Evolutionary conservation across 2,888 invertebrate genomes (phyloP).

Genomic region (Nasonovia ribisnigri): DNA sequence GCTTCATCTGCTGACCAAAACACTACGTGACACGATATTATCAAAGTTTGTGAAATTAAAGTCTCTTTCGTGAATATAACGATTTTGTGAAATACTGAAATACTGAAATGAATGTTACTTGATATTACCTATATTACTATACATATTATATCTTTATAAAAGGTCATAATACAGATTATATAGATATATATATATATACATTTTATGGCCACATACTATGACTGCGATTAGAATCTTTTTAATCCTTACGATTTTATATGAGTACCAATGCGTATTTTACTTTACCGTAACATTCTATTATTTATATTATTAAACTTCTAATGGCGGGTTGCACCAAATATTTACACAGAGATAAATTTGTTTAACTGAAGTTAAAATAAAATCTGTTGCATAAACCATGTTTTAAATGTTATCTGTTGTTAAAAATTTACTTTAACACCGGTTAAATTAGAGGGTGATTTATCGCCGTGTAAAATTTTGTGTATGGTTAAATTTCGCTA

Average conservation of each 20-base stretch:
- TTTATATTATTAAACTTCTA: not conserved
- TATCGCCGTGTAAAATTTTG: too few species aligned
- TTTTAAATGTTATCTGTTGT: too few species aligned
- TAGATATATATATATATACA: not conserved
- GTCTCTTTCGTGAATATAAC: not conserved
- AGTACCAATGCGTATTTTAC: not conserved
- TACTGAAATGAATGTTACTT: not conserved
- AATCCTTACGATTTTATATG: not conserved
- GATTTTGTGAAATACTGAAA: not conserved
- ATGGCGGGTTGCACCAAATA: too few species aligned
- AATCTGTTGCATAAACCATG: too few species aligned
- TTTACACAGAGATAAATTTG: too few species aligned
- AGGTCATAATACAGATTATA: too few species aligned
- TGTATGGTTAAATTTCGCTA: too few species aligned
- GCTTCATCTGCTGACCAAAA: not conserved
- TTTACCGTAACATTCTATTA: not conserved
- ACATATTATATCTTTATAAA: not conserved
- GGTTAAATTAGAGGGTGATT: too few species aligned
- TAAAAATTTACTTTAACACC: too few species aligned
- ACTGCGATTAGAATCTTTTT: not conserved
- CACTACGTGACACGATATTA: not conserved
- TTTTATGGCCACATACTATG: not conserved
- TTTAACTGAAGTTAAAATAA: too few species aligned
- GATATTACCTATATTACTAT: not conserved
- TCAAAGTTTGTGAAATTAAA: not conserved